Conservation (phyloP, 1,140 invertebrate genomes). For the Onthophagus taurus region DNA sequence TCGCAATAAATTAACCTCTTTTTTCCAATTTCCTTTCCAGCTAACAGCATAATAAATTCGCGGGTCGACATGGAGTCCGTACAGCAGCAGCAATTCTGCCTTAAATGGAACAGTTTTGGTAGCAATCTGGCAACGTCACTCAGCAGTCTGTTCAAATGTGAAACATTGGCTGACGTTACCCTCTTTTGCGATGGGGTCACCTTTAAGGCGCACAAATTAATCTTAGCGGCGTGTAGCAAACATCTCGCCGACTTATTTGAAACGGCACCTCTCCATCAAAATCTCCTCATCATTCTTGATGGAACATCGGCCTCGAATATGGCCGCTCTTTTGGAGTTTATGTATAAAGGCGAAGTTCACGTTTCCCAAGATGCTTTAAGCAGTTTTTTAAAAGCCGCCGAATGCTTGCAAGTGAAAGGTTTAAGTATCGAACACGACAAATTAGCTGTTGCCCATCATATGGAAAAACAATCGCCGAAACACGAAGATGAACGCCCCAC, state of each 20-base stretch:
- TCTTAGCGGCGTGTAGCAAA: constrained; percentile 86
- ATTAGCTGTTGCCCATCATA: constrained; percentile 56
- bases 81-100: constrained; percentile 80
- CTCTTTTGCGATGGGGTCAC: constrained; percentile 84
- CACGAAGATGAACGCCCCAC: constrained; percentile 33
- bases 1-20: neutral
- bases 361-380: constrained; percentile 81
- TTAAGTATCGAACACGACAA: constrained; percentile 69
- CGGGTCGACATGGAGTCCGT: constrained; percentile 60
- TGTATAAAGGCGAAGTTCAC: constrained; percentile 89
- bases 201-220: constrained; percentile 78
- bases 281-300: constrained; percentile 78
- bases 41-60: constrained; percentile 37
- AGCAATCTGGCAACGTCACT: constrained; percentile 79
- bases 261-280: constrained; percentile 70
- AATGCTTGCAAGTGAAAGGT: constrained; percentile 78
- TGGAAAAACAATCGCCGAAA: constrained; percentile 33
- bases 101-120: constrained; percentile 87
- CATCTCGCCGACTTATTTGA: constrained; percentile 89
- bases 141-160: constrained; percentile 80
- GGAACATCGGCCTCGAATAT: constrained; percentile 80
- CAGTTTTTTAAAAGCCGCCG: constrained; percentile 82
- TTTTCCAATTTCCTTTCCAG: constrained; percentile 29
- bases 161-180: constrained; percentile 81
- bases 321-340: constrained; percentile 82